Conservation (phyloP, 2,888 invertebrate species). For the Cephus nigrinus region DNA sequence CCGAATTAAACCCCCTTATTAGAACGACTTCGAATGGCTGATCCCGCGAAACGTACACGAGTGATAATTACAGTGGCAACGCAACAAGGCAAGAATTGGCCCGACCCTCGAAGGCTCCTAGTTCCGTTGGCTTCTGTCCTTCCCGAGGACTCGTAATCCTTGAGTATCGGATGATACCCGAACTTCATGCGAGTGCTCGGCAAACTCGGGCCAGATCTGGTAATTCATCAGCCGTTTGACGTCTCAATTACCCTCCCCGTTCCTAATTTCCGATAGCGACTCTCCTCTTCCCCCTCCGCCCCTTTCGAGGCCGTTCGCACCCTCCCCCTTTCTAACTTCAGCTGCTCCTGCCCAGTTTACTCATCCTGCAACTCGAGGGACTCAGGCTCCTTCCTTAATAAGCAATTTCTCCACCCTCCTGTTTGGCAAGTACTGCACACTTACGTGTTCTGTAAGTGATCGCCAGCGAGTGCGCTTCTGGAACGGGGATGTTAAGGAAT, state of each 20-base stretch:
- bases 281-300: conserved; percentile 17
- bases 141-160: neutral
- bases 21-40: neutral
- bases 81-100: neutral
- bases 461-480: too few species aligned
- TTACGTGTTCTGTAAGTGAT: too few species aligned
- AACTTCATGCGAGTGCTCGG: neutral
- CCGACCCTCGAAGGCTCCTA: too few species aligned
- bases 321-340: conserved; percentile 7
- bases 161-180: neutral
- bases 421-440: conserved; percentile 16
- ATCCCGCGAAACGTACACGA: neutral
- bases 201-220: conserved; percentile 5
- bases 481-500: too few species aligned
- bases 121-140: neutral
- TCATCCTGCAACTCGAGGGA: conserved; percentile 23
- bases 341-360: conserved; percentile 9
- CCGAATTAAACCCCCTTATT: neutral
- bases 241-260: conserved; percentile 41
- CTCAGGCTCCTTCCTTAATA: conserved; percentile 34
- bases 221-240: conserved; percentile 46
- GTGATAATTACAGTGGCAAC: neutral
- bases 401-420: conserved; percentile 33
- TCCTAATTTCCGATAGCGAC: conserved; percentile 39
- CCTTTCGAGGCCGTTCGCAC: neutral